Evolutionary conservation across 2,888 invertebrate genomes (phyloP).

Genomic region (Drosophila mettleri): DNA sequence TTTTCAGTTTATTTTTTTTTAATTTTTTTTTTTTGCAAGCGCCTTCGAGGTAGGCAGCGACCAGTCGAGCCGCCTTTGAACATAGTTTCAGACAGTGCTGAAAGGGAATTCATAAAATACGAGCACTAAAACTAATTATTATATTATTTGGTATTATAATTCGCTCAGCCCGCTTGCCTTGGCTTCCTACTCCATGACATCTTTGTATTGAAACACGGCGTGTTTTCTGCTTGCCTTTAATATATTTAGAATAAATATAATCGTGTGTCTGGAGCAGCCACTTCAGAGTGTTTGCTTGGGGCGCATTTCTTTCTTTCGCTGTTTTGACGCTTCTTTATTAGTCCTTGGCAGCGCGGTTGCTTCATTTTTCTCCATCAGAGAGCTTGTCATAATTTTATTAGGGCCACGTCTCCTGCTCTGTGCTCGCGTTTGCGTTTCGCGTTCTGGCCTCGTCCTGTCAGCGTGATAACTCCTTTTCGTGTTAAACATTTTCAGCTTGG

Average conservation of each 20-base stretch:
- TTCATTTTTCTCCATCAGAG: constrained; percentile 55
- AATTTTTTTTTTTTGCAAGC: neutral
- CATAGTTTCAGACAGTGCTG: constrained; percentile 7
- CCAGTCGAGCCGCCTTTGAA: too few relatives aligned
- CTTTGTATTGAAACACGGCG: neutral
- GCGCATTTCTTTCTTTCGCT: constrained; percentile 4
- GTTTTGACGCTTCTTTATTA: constrained; percentile 11
- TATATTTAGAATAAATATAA: constrained; percentile 3
- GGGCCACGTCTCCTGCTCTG: constrained; percentile 38
- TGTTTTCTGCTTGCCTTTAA: neutral
- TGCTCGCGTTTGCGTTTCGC: constrained; percentile 13
- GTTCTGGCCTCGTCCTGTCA: constrained; percentile 59
- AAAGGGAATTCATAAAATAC: neutral
- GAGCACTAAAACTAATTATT: constrained; percentile 13
- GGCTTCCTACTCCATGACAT: neutral
- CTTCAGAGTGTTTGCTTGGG: neutral
- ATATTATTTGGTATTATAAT: neutral
- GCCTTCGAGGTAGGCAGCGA: constrained; percentile 1
- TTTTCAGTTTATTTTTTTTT: neutral
- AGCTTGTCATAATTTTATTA: constrained; percentile 72
- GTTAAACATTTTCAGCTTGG: constrained; percentile 79
- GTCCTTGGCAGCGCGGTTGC: constrained; percentile 8
- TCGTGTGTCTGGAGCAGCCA: neutral
- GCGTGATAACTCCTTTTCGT: constrained; percentile 79
- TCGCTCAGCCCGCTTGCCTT: neutral